Percentiles rank a stretch among this genome's conserved stretches.
Evolutionary conservation across 2,888 invertebrate genomes (phyloP).

Genomic region (Eurytoma adleriae): DNA sequence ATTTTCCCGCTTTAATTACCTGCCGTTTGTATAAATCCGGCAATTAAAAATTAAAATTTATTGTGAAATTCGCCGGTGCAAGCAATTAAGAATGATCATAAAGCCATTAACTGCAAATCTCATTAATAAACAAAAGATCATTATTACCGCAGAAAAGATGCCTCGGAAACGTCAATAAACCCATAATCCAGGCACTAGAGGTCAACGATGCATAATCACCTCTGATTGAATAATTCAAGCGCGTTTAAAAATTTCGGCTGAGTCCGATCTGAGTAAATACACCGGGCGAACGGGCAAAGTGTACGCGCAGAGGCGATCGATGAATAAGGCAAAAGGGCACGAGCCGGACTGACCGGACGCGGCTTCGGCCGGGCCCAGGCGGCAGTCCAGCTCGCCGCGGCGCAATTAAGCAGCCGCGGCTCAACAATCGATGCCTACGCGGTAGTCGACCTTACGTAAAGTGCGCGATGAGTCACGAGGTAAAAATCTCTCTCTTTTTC

Average conservation of each 20-base stretch:
- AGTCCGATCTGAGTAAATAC: neutral
- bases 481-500: too few species aligned
- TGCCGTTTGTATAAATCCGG: too few species aligned
- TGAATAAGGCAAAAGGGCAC: slow-evolving; percentile 38
- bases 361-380: neutral
- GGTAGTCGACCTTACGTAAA: too few species aligned
- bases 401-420: slow-evolving; percentile 4
- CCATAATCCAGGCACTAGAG: neutral
- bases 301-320: neutral
- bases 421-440: slow-evolving; percentile 16
- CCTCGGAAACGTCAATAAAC: slow-evolving; percentile 26
- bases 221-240: slow-evolving; percentile 45
- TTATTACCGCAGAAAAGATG: too few species aligned
- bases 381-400: neutral
- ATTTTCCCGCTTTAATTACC: neutral
- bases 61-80: too few species aligned
- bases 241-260: neutral
- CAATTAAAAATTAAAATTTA: too few species aligned
- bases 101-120: too few species aligned
- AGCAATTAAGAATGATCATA: too few species aligned
- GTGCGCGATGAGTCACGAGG: too few species aligned
- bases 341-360: neutral
- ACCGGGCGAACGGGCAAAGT: neutral
- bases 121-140: too few species aligned
- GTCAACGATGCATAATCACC: slow-evolving; percentile 39